These are phyloP conservation scores for Mechanitis mazaeus DNA, from an alignment of 2,888 invertebrate species.

Conservation along the genomic window DNA sequence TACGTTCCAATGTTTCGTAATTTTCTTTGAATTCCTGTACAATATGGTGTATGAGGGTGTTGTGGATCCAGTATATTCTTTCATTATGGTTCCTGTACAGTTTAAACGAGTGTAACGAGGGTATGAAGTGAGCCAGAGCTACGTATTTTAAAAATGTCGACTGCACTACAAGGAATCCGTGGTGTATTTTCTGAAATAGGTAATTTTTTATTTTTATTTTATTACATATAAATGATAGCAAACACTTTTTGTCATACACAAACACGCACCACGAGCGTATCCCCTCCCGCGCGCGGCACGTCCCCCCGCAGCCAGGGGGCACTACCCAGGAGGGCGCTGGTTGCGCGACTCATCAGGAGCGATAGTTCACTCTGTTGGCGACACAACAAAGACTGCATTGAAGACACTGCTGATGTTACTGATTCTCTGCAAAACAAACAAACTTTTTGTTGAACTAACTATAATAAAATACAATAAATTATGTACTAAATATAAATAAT, in stretches of 20 bases:
- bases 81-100: constrained; percentile 65
- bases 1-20: constrained; percentile 52
- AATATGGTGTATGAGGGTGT: constrained; percentile 45
- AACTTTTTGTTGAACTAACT: no score
- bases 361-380: constrained; percentile 54
- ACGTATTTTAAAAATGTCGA: constrained; percentile 64
- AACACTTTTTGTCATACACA: constrained; percentile 4
- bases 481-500: no score
- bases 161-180: constrained; percentile 66
- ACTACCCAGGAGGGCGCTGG: constrained; percentile 58
- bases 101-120: constrained; percentile 37
- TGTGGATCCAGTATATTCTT: constrained; percentile 63
- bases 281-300: constrained; percentile 47
- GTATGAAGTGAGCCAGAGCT: constrained; percentile 58
- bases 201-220: constrained; percentile 1
- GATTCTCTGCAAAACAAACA: constrained; percentile 43
- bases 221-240: neutral
- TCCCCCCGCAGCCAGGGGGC: constrained; percentile 61
- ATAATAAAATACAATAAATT: no score
- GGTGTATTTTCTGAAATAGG: constrained; percentile 65
- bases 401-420: constrained; percentile 48
- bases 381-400: constrained; percentile 50
- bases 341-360: constrained; percentile 50
- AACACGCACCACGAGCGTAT: constrained; percentile 47
- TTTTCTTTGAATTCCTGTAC: constrained; percentile 50